Percentiles rank a stretch among this genome's conserved stretches.
phyloP scores from a whole-genome alignment of 1,140 invertebrate species.

The Sarcophaga bullata region DNA sequence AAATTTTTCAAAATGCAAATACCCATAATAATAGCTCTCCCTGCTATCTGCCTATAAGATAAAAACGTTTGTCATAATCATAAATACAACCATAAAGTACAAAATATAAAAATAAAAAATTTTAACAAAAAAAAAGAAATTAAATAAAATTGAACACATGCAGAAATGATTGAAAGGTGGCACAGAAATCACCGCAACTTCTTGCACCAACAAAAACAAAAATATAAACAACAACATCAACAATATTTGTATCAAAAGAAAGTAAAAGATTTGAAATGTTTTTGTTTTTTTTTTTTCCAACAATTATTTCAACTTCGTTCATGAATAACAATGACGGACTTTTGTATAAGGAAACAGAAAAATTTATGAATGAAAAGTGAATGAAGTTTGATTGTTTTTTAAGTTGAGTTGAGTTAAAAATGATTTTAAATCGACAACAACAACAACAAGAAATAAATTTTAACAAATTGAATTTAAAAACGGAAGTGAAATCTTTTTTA shows the following conservation, averaged over 20 bases:
- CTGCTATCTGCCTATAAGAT: too few species aligned
- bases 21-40: background rate
- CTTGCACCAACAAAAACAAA: background rate
- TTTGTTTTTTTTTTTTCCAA: background rate
- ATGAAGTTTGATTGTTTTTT: background rate
- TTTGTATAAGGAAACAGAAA: background rate
- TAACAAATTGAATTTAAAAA: background rate
- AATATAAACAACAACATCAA: background rate
- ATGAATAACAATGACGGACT: background rate
- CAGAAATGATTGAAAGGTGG: background rate
- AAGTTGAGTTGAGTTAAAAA: background rate
- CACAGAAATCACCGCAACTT: background rate
- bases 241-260: background rate
- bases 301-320: too few species aligned
- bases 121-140: background rate
- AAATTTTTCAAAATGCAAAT: conserved; percentile 1
- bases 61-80: too few species aligned
- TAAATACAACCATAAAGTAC: too few species aligned
- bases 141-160: background rate
- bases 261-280: background rate
- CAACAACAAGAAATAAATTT: background rate
- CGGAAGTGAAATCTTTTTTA: background rate
- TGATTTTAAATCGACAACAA: conserved; percentile 7
- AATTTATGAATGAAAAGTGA: background rate
- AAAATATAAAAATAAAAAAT: background rate